Evolutionary conservation across 2,888 invertebrate genomes (phyloP).

Genomic region (Noctua janthina): DNA sequence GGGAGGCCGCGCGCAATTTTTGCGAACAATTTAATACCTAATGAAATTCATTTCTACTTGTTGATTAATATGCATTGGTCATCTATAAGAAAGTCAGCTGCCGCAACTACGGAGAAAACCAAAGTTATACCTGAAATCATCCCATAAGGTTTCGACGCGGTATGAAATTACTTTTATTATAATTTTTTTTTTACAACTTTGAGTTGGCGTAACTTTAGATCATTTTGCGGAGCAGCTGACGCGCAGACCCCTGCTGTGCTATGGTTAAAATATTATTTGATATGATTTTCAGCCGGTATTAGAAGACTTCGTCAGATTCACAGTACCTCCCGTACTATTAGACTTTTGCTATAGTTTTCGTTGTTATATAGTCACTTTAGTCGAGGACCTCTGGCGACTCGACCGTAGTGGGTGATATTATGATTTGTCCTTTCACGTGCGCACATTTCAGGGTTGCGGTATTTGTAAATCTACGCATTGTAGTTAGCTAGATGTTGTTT

Average conservation of each 20-base stretch:
- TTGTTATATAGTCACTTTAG: not conserved
- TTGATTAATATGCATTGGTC: not conserved
- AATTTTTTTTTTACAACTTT: not conserved
- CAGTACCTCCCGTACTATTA: not conserved
- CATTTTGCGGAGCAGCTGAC: not conserved
- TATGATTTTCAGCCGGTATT: not conserved
- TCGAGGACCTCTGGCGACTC: not conserved
- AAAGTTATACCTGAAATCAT: not conserved
- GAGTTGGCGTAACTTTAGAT: no score
- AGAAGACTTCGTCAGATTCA: not conserved
- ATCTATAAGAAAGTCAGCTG: not conserved
- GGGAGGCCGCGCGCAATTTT: not conserved
- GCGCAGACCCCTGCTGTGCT: not conserved
- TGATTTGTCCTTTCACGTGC: constrained; percentile 39
- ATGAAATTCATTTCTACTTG: not conserved
- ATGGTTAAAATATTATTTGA: not conserved
- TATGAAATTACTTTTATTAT: not conserved
- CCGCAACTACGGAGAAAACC: not conserved
- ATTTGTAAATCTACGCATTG: constrained; percentile 27
- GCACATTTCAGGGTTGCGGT: constrained; percentile 52
- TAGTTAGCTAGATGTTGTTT: constrained; percentile 43
- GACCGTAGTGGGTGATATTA: constrained; percentile 40
- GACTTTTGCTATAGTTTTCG: not conserved
- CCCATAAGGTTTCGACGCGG: not conserved
- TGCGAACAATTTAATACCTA: not conserved